Conservation (phyloP, 2,888 invertebrate species). For the Xestia rhomboidea region DNA sequence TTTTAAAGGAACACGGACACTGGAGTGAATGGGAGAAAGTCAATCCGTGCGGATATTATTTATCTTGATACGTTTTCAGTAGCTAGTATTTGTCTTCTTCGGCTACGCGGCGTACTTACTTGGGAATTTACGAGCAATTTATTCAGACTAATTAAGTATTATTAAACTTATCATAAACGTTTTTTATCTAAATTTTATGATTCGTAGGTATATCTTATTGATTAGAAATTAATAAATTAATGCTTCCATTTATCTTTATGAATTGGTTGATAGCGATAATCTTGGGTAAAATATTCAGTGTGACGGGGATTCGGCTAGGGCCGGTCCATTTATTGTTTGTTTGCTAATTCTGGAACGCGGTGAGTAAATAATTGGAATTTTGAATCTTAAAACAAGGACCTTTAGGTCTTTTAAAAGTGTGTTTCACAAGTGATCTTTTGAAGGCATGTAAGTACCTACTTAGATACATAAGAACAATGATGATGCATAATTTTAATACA, state of each 20-base stretch:
- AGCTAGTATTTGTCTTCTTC: background rate
- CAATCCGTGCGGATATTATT: background rate
- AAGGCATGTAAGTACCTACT: background rate
- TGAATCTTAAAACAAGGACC: background rate
- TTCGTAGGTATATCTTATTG: conserved; percentile 43
- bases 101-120: background rate
- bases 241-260: conserved; percentile 65
- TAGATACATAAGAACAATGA: background rate
- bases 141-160: conserved; percentile 12
- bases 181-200: conserved; percentile 38
- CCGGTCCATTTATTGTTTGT: conserved; percentile 69
- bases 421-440: background rate
- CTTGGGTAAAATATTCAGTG: conserved; percentile 77
- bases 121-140: background rate
- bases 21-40: background rate
- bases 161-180: conserved; percentile 18
- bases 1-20: background rate
- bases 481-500: background rate
- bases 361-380: conserved; percentile 67
- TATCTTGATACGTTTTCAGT: background rate
- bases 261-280: conserved; percentile 76
- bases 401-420: background rate
- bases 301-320: conserved; percentile 75
- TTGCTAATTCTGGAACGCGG: conserved; percentile 65
- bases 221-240: conserved; percentile 59